phyloP scores from a whole-genome alignment of 1,140 invertebrate species.

The Xylocopa sonorina region DNA sequence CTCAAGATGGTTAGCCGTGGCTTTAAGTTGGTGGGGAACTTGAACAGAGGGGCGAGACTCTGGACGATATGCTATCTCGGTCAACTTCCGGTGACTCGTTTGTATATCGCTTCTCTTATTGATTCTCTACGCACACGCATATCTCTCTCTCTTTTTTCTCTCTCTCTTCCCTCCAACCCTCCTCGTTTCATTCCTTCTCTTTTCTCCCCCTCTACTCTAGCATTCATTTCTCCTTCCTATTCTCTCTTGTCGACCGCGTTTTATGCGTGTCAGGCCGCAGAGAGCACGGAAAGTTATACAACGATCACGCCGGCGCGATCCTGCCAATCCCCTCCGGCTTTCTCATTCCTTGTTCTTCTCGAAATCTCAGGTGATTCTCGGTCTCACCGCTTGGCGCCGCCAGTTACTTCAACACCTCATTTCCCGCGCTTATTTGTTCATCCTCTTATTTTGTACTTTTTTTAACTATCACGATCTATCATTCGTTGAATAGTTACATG shows the following conservation, averaged over 20 bases:
- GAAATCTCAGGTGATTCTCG: slow-evolving; percentile 37
- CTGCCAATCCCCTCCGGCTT: slow-evolving; percentile 35
- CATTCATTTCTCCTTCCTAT: slow-evolving; percentile 34
- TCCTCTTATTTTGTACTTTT: too few relatives aligned
- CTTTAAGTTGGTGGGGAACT: background rate
- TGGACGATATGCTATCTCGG: slow-evolving; percentile 69
- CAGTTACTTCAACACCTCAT: slow-evolving; percentile 1
- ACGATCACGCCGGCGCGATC: slow-evolving; percentile 64
- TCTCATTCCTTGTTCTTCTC: slow-evolving; percentile 41
- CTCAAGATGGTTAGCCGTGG: slow-evolving; percentile 50
- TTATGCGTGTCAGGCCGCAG: slow-evolving; percentile 65
- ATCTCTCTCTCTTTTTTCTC: slow-evolving; percentile 39
- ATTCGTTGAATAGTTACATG: too few relatives aligned
- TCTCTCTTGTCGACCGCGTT: slow-evolving; percentile 62
- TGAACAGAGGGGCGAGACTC: slow-evolving; percentile 30
- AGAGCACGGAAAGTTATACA: slow-evolving; percentile 66
- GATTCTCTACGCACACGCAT: slow-evolving; percentile 66
- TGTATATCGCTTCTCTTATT: slow-evolving; percentile 75
- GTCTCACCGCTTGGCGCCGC: slow-evolving; percentile 3
- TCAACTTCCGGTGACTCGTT: slow-evolving; percentile 73
- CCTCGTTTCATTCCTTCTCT: background rate
- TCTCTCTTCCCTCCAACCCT: background rate
- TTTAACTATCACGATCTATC: background rate
- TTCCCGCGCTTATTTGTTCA: slow-evolving; percentile 55
- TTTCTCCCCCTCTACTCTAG: background rate